Percentiles rank a stretch among this genome's conserved stretches.
Conservation (phyloP, 2,113 vertebrate species). For the Leiothrix lutea region DNA sequence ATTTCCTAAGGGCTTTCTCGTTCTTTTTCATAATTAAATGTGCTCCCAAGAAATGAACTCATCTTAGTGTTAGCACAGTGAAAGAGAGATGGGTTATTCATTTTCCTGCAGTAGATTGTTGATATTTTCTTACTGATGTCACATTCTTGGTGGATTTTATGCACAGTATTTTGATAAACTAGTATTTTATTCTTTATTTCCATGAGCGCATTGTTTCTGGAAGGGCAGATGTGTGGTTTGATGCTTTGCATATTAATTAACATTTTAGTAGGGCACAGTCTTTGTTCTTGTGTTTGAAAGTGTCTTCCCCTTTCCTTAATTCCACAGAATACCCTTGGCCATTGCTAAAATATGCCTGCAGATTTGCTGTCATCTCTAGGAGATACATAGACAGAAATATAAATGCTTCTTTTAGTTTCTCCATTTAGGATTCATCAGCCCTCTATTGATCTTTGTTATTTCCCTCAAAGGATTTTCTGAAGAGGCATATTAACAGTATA, state of each 20-base stretch:
- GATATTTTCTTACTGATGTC: neutral
- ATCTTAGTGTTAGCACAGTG: neutral
- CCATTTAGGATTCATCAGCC: conserved; percentile 50
- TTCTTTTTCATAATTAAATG: neutral
- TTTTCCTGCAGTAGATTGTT: neutral
- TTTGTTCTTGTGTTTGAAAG: neutral
- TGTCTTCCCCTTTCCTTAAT: neutral
- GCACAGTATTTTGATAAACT: neutral
- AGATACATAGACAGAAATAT: conserved; percentile 50
- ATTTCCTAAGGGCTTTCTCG: neutral
- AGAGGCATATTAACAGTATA: conserved; percentile 56
- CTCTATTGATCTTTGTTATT: conserved; percentile 61
- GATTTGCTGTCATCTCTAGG: conserved; percentile 28
- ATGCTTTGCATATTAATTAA: neutral
- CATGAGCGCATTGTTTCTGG: neutral
- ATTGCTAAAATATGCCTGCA: neutral
- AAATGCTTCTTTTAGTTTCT: conserved; percentile 70
- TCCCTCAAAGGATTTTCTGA: conserved; percentile 55
- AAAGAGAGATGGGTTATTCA: neutral
- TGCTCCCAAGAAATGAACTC: neutral
- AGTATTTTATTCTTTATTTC: neutral
- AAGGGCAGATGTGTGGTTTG: neutral
- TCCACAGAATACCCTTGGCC: neutral
- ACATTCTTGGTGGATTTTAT: neutral
- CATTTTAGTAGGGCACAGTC: neutral